A percentile compares a stretch with the other conserved stretches of the same genome.
Conservation (phyloP, 1,140 invertebrate species). For the Manduca sexta region DNA sequence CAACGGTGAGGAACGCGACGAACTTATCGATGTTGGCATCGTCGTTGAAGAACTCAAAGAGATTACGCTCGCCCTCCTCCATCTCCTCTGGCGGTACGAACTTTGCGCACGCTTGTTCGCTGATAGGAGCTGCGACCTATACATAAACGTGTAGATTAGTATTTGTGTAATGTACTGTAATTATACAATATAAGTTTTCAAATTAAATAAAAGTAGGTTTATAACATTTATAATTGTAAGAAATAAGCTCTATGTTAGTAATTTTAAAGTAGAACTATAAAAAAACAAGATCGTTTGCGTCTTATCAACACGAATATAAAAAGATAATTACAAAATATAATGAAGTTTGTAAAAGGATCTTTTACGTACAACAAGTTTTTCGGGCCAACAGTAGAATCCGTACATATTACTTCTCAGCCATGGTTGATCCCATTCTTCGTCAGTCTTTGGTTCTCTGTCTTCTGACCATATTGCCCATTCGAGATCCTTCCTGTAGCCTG, state of each 20-base stretch:
- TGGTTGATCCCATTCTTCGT: constrained; percentile 83
- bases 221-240: no score
- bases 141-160: no score
- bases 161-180: no score
- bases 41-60: constrained; percentile 83
- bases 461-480: constrained; percentile 77
- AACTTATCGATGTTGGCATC: constrained; percentile 82
- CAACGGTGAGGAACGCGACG: constrained; percentile 84
- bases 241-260: no score
- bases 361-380: constrained; percentile 68
- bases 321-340: neutral
- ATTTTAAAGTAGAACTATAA: no score
- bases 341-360: no score
- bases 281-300: no score
- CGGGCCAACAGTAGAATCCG: constrained; percentile 91
- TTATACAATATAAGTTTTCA: no score
- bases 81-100: constrained; percentile 61
- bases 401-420: constrained; percentile 80
- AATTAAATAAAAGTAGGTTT: no score
- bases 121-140: constrained; percentile 48
- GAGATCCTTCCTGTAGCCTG: constrained; percentile 57
- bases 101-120: constrained; percentile 35
- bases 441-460: constrained; percentile 74
- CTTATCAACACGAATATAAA: no score
- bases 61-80: constrained; percentile 75